Evolutionary conservation across 2,888 invertebrate species (phyloP).

Genomic region (Oscheius myriophilus): DNA sequence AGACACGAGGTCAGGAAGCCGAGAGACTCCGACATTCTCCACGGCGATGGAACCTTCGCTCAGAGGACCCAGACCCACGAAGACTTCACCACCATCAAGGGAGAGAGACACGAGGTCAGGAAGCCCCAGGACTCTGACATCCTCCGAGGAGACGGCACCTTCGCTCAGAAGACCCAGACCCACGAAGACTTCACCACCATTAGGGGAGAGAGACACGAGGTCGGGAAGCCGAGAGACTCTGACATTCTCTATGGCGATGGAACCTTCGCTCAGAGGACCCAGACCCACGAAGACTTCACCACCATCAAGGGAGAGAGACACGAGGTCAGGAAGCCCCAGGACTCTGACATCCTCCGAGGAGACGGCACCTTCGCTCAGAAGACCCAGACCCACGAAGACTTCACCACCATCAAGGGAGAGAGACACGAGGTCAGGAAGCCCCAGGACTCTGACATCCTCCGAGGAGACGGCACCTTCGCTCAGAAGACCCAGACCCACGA

Average conservation of each 20-base stretch:
- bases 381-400: constrained; percentile 18
- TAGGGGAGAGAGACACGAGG: constrained; percentile 4
- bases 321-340: constrained; percentile 12
- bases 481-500: constrained; percentile 10
- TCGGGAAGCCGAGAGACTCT: constrained; percentile 1
- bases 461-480: constrained; percentile 11
- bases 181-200: constrained; percentile 10
- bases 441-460: constrained; percentile 16
- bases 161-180: constrained; percentile 3
- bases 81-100: constrained; percentile 4
- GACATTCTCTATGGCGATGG: constrained; percentile 19
- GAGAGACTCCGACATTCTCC: constrained; percentile 4
- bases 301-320: constrained; percentile 3
- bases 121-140: constrained; percentile 11
- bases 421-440: constrained; percentile 6
- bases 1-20: constrained; percentile 6
- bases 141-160: constrained; percentile 16
- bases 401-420: not conserved
- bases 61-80: constrained; percentile 6
- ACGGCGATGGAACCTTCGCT: constrained; percentile 16
- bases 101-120: constrained; percentile 3
- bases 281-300: constrained; percentile 9
- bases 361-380: constrained; percentile 12
- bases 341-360: constrained; percentile 11
- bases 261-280: constrained; percentile 5